These are phyloP conservation scores for Metridium senile DNA, from an alignment of 92 coral and sea anemone species.

Conservation along the genomic window DNA sequence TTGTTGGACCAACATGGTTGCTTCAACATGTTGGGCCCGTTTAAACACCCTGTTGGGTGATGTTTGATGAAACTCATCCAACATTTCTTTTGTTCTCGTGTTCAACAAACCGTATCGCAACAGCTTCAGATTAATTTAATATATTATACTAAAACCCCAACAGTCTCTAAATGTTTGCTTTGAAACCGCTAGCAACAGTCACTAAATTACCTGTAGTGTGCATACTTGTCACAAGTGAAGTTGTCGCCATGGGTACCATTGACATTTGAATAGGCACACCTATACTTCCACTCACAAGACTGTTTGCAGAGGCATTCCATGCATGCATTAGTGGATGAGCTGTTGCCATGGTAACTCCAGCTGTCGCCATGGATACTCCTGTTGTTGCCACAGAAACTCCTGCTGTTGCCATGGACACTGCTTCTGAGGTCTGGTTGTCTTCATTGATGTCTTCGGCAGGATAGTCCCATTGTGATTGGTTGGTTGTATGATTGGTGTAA, in stretches of 20 bases:
- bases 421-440: conserved; percentile 1
- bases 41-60: too few relatives aligned
- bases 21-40: too few relatives aligned
- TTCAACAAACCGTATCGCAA: too few relatives aligned
- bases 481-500: conserved; percentile 81
- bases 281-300: too few relatives aligned
- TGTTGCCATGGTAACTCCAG: neutral
- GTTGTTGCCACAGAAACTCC: conserved; percentile 14
- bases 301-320: too few relatives aligned
- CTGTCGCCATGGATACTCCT: neutral
- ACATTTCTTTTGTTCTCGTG: too few relatives aligned
- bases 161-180: too few relatives aligned
- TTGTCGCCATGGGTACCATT: neutral
- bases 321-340: neutral
- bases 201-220: neutral
- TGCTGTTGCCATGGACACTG: conserved; percentile 23
- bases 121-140: too few relatives aligned
- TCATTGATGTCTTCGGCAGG: conserved; percentile 43
- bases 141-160: too few relatives aligned
- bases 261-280: neutral
- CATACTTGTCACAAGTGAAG: neutral
- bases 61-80: too few relatives aligned
- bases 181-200: too few relatives aligned
- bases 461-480: conserved; percentile 93
- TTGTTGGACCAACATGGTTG: too few relatives aligned